A percentile compares a stretch with the other conserved stretches of the same genome.
Conservation (phyloP, 2,113 vertebrate genomes). For the Solenodon paradoxus region DNA sequence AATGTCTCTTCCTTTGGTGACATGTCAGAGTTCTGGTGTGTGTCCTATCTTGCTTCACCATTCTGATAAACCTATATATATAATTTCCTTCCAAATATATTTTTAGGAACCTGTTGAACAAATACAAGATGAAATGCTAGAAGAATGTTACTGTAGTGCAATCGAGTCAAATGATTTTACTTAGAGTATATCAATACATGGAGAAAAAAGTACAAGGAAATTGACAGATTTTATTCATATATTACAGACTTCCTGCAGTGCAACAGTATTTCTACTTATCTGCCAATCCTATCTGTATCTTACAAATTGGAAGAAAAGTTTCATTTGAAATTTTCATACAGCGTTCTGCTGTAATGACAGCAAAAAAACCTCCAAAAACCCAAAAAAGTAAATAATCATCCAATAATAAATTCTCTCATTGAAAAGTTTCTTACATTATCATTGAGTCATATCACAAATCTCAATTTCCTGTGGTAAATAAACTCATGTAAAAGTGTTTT, state of each 20-base stretch:
- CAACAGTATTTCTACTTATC: neutral
- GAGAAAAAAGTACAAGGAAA: neutral
- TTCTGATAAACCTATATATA: neutral
- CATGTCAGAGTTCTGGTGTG: neutral
- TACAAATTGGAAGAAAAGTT: neutral
- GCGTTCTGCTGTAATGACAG: neutral
- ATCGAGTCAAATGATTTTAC: neutral
- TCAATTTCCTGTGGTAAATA: neutral
- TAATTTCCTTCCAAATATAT: neutral
- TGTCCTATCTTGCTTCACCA: neutral
- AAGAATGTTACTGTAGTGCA: neutral
- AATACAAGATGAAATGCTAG: neutral
- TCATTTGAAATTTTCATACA: neutral
- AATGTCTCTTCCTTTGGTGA: neutral
- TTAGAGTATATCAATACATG: neutral
- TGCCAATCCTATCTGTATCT: neutral
- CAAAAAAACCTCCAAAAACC: too few relatives aligned
- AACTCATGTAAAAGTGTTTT: neutral
- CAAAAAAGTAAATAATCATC: neutral
- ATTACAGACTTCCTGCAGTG: neutral
- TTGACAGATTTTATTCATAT: neutral
- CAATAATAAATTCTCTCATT: neutral
- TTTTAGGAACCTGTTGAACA: neutral
- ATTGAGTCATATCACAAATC: neutral
- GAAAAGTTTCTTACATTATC: neutral